These are phyloP conservation scores for Subacronicta megacephala DNA, from an alignment of 2,888 invertebrate species.

Conservation along the genomic window DNA sequence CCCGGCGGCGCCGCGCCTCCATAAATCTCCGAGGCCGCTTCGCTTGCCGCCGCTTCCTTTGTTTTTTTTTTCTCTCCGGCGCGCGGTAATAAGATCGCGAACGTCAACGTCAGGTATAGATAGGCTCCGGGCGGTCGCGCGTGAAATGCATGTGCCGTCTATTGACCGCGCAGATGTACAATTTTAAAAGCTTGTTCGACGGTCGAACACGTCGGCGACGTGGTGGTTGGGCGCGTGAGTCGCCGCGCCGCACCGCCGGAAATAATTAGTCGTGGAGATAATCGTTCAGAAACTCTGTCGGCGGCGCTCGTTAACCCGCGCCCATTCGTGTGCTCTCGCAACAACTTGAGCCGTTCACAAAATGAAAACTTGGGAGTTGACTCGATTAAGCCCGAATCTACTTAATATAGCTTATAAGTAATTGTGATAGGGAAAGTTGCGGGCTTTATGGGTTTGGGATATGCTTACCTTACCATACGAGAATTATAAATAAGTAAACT, in stretches of 20 bases:
- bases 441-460: slow-evolving; percentile 26
- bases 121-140: slow-evolving; percentile 63
- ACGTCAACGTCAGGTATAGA: slow-evolving; percentile 86
- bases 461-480: slow-evolving; percentile 11
- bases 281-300: slow-evolving; percentile 67
- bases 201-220: slow-evolving; percentile 45
- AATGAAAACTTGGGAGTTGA: slow-evolving; percentile 58
- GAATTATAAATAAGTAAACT: slow-evolving; percentile 28
- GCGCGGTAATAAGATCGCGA: slow-evolving; percentile 84
- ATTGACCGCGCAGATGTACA: slow-evolving; percentile 75
- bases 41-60: slow-evolving; percentile 77
- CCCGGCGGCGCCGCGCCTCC: slow-evolving; percentile 84
- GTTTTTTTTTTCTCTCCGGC: slow-evolving; percentile 74
- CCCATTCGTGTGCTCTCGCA: slow-evolving; percentile 56
- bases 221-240: slow-evolving; percentile 59
- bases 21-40: slow-evolving; percentile 81
- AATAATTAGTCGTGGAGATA: slow-evolving; percentile 79
- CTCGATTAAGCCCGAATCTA: slow-evolving; percentile 48
- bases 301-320: slow-evolving; percentile 58
- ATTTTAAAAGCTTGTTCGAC: slow-evolving; percentile 59
- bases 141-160: slow-evolving; percentile 66
- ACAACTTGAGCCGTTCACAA: slow-evolving; percentile 55
- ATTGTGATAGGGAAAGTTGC: slow-evolving; percentile 51
- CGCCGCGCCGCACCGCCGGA: slow-evolving; percentile 63
- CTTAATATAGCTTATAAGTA: slow-evolving; percentile 53